A percentile compares a stretch with the other conserved stretches of the same genome.
These are phyloP conservation scores for Diorhabda elongata DNA, from an alignment of 1,140 invertebrate genomes.

Conservation along the genomic window DNA sequence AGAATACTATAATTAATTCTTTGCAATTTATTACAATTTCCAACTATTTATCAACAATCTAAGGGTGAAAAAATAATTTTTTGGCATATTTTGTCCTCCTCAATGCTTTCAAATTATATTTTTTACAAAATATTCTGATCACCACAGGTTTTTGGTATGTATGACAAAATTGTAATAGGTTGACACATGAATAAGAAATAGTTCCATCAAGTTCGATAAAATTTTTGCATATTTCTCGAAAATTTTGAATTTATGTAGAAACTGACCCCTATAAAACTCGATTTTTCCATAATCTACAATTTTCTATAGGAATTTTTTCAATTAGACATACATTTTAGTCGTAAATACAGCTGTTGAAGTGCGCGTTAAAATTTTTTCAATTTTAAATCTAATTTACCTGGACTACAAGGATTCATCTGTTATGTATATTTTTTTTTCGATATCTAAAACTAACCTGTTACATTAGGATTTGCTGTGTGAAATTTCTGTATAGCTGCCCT, in stretches of 20 bases:
- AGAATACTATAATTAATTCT: too few species aligned
- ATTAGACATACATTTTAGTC: not conserved
- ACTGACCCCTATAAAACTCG: not conserved
- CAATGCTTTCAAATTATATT: too few species aligned
- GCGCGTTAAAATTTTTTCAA: not conserved
- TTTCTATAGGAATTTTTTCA: constrained; percentile 1
- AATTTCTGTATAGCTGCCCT: constrained; percentile 56
- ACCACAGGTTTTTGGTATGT: too few species aligned
- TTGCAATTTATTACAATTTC: too few species aligned
- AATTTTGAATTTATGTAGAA: not conserved
- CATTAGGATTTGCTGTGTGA: constrained; percentile 51
- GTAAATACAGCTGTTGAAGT: not conserved
- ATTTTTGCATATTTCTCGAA: too few species aligned
- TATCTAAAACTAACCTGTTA: constrained; percentile 49
- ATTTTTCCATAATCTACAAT: not conserved
- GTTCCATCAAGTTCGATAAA: too few species aligned
- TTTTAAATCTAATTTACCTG: not conserved
- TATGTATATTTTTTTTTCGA: not conserved
- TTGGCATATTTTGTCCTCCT: too few species aligned
- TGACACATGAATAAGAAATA: too few species aligned
- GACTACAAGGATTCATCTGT: not conserved
- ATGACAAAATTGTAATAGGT: too few species aligned
- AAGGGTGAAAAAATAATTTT: too few species aligned
- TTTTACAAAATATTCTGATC: too few species aligned
- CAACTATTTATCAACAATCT: too few species aligned